Evolutionary conservation across 2,797 vertebrate genomes (phyloP).

Genomic region (Lophotriccus pileatus): DNA sequence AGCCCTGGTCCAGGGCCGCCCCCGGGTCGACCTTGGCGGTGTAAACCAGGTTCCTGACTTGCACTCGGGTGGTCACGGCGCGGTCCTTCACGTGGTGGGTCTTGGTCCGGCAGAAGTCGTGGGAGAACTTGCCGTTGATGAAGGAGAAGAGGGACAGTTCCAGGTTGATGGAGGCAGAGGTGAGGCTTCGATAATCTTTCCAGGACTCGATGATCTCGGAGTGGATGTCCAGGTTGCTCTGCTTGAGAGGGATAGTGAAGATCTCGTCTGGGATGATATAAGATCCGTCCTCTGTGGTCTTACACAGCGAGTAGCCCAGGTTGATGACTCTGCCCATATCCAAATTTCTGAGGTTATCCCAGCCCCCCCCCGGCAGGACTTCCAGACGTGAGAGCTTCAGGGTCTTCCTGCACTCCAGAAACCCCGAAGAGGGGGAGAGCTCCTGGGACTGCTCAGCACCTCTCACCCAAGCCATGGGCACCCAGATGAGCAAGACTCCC

Average conservation of each 20-base stretch:
- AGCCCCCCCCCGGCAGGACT: conserved; percentile 89
- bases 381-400: conserved; percentile 78
- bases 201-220: conserved; percentile 88
- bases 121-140: conserved; percentile 86
- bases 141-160: conserved; percentile 76
- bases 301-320: conserved; percentile 83
- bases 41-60: conserved; percentile 88
- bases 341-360: conserved; percentile 91
- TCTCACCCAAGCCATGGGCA: background rate
- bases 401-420: conserved; percentile 75
- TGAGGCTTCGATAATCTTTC: conserved; percentile 82
- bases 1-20: conserved; percentile 78
- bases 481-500: background rate
- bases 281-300: conserved; percentile 84
- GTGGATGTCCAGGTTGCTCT: conserved; percentile 86
- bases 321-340: conserved; percentile 89
- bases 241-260: conserved; percentile 85
- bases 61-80: conserved; percentile 81
- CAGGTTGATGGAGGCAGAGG: conserved; percentile 79
- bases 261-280: conserved; percentile 88
- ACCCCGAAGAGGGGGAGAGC: background rate
- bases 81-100: conserved; percentile 84
- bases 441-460: background rate
- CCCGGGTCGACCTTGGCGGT: conserved; percentile 79
- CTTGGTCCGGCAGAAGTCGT: conserved; percentile 83